phyloP scores from a whole-genome alignment of 2,113 vertebrate genomes.

The Ammospiza caudacuta region DNA sequence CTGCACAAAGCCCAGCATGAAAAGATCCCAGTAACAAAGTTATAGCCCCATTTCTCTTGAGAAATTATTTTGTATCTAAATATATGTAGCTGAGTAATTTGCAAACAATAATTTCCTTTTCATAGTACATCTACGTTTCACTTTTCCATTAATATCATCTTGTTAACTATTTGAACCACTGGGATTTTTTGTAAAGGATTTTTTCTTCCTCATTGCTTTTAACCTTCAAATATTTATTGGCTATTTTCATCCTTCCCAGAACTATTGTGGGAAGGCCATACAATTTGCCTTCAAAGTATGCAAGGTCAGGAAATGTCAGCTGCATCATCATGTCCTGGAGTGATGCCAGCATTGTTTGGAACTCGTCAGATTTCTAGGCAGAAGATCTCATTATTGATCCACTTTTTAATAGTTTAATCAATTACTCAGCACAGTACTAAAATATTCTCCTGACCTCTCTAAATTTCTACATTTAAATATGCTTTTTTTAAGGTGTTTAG shows the following conservation, averaged over 20 bases:
- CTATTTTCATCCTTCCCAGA: neutral
- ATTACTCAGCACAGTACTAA: neutral
- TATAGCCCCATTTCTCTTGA: neutral
- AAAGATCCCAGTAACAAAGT: neutral
- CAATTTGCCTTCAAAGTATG: neutral
- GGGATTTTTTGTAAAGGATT: neutral
- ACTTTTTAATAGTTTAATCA: constrained; percentile 7
- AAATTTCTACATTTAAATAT: neutral
- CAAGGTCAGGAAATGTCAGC: constrained; percentile 6
- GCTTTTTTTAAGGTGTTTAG: neutral
- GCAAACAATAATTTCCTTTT: neutral
- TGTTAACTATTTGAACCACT: neutral
- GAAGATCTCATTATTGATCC: neutral
- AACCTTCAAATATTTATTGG: neutral
- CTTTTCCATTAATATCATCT: neutral
- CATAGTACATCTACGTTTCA: neutral
- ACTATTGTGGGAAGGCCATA: neutral
- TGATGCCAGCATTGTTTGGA: neutral
- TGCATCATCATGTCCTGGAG: neutral
- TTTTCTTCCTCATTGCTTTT: neutral
- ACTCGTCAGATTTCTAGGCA: neutral
- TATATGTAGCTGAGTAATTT: neutral
- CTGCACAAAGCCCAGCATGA: neutral
- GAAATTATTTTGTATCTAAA: neutral
- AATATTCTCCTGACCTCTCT: neutral